Evolutionary conservation across 1,140 invertebrate genomes (phyloP), one percentile per base, ranked within the genome.

Genomic region (Catajapyx aquilonaris): DNA sequence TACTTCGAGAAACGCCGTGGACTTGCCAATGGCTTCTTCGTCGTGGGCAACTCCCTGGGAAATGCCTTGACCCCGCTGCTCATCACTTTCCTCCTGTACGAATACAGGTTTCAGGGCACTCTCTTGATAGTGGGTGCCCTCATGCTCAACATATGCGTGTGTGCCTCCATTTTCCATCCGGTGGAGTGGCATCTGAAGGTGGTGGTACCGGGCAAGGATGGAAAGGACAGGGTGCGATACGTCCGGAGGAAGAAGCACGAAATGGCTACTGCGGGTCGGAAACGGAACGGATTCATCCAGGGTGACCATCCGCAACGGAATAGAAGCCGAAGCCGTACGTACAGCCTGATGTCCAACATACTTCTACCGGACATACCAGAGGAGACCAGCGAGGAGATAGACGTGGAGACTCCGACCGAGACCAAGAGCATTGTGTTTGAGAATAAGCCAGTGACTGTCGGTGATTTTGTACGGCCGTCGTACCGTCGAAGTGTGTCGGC

Each of bases 1-100:
- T 55, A 55, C 38, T 55, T 55, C 28, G 37, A 54, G 10, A 46
- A 46, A 38, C 45, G 50, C 10, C 40, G 53, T 19, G 51, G 52
- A 16, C 38, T 53, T 7, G 53, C 53, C 10, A 55, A 49, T 40
- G 50, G 53, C 21, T 34, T 53, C n/a, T 39, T 46, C 15, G 46
- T 51, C 35, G 47, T 50, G 2, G 53, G 53, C 1, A 45, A 47
- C 32, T 44, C 48, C 10, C 23, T 50, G 1, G 53, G 53, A 4
- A 40, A 47, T 10, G 46, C 53, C 11, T 16, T 50, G 4, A 41
- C 46, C 18, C 52, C 52, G 2, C 32, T 49, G 7, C 25, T 54
- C 11, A 44, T 46, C 5, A 36, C 44, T 10, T 38, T 30, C 21
- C 32, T 47, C 15, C 35, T 41, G 19, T 25, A 45, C 10, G 17